Percentiles rank a stretch among this genome's conserved stretches.
phyloP scores from a whole-genome alignment of 2,888 invertebrate genomes.

The Sisyra terminalis region DNA sequence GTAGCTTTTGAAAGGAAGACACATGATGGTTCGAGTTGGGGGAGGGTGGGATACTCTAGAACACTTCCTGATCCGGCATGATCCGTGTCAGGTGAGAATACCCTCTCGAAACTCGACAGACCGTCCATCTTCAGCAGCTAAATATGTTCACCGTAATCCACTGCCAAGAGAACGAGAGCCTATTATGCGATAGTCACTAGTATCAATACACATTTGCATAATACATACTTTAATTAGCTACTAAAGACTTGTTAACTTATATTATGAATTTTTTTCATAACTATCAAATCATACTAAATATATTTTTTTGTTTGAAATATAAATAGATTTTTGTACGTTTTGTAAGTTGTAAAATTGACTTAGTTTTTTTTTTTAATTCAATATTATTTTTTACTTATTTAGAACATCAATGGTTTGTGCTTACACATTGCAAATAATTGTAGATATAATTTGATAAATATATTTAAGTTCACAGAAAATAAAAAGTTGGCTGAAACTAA shows the following conservation, averaged over 20 bases:
- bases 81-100: constrained; percentile 60
- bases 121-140: constrained; percentile 21
- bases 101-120: constrained; percentile 17
- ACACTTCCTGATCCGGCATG: constrained; percentile 77
- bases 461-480: too few relatives aligned
- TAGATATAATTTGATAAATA: too few relatives aligned
- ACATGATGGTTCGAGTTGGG: constrained; percentile 91
- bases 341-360: too few relatives aligned
- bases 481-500: too few relatives aligned
- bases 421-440: too few relatives aligned
- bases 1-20: constrained; percentile 75
- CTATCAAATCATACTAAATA: not conserved
- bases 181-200: constrained; percentile 20
- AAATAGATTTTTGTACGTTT: too few relatives aligned
- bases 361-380: too few relatives aligned
- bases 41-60: constrained; percentile 91
- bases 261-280: not conserved
- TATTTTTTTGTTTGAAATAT: not conserved
- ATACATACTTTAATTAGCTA: too few relatives aligned
- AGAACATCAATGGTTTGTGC: too few relatives aligned
- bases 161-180: constrained; percentile 44
- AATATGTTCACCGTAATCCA: constrained; percentile 46
- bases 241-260: not conserved
- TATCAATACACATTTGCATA: not conserved
- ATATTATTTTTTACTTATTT: too few relatives aligned